Evolutionary conservation across 2,113 vertebrate genomes (phyloP), one percentile per base, ranked within the genome.

Genomic region (Catharus fuscescens): DNA sequence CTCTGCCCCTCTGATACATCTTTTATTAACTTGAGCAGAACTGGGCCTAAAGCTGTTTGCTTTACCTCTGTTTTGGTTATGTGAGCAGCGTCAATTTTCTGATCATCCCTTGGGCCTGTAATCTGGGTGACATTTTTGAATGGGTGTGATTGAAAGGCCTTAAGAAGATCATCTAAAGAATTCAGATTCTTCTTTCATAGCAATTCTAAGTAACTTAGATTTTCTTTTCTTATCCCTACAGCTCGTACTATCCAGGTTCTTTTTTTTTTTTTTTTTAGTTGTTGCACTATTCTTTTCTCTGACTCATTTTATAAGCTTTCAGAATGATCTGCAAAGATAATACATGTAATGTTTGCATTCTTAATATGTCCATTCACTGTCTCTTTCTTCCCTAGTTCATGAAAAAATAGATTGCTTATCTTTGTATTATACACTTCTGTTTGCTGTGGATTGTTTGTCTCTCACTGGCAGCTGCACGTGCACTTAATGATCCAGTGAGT

Each of bases 381-480:
- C 25, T 89, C 52, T 62, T 62, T 92, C 69, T 93, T 73, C 34
- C 23, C 14, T 54, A 57, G 31, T 64, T 89, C 57, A 67, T 94
- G 65, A 91, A 74, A 78, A 93, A 92, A 86, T 47, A 74, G 54
- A 36, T 88, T 80, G 71, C n/a, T 88, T 77, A 57, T 48, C 74
- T 92, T 88, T 82, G 23, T 86, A n/a, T 71, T 50, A 31, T 70
- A 11, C 32, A 4, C 34, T 85, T 74, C 7, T 81, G 25, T 74
- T 85, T 92, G 86, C 52, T 76, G 23, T 87, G 73, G 47, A 15
- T 90, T 40, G 40, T 93, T 90, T 80, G 48, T n/a, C 23, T 79
- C 40, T 82, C 57, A 40, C 1, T 53, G 42, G 48, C 59, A 76
- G 24, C 81, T 90, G 40, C 59, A 80, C 6, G 12, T 53, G 66